phyloP scores from a whole-genome alignment of 2,113 vertebrate species.

The Pterophyllum scalare region DNA sequence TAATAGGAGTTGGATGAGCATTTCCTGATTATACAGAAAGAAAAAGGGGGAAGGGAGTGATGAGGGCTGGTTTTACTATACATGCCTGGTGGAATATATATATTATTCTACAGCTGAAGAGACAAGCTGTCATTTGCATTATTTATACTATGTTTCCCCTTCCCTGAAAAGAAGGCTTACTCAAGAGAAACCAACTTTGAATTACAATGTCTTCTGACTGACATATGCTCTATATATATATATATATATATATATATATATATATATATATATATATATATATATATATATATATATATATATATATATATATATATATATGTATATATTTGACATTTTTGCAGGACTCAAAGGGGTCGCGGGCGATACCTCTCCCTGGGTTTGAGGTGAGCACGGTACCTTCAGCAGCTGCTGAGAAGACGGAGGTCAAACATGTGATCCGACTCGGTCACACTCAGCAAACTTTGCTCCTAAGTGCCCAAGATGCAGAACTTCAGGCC shows the following conservation, averaged over 20 bases:
- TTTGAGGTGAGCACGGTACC: constrained; percentile 79
- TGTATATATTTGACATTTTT: neutral
- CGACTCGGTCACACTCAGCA: constrained; percentile 86
- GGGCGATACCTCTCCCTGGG: constrained; percentile 82
- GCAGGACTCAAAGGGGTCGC: constrained; percentile 81
- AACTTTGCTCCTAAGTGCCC: constrained; percentile 83
- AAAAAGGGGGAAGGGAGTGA: constrained; percentile 27
- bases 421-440: constrained; percentile 80
- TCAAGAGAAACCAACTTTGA: neutral
- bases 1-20: constrained; percentile 57
- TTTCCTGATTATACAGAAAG: constrained; percentile 64
- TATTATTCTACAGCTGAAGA: constrained; percentile 3
- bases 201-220: neutral
- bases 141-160: neutral
- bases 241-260: too few relatives aligned
- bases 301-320: too few relatives aligned
- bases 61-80: constrained; percentile 18
- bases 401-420: constrained; percentile 76
- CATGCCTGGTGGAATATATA: constrained; percentile 14
- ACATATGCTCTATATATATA: neutral
- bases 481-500: constrained; percentile 83
- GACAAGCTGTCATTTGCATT: constrained; percentile 4
- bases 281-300: too few relatives aligned
- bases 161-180: neutral
- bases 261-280: too few relatives aligned